Base-by-base conservation (phyloP, 2,888 invertebrate genomes). In the Lepas anatifera region DNA sequence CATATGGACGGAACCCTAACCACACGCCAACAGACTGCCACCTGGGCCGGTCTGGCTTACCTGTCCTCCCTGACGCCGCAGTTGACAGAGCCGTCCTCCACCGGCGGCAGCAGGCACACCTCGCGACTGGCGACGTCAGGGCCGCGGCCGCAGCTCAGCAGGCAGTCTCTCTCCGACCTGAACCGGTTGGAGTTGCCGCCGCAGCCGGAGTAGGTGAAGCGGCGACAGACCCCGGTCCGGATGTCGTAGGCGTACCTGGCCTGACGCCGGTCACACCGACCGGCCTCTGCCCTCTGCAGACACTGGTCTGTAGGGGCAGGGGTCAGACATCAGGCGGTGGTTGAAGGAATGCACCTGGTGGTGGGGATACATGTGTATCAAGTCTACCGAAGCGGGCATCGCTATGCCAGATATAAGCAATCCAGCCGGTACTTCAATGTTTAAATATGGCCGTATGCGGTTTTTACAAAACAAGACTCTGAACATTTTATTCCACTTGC, bases 21-120 rank as follows among this genome's bases (percentile, higher is more conserved):
- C n/a, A n/a, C n/a, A n/a, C n/a, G n/a, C n/a, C n/a, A n/a, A n/a
- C n/a, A n/a, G n/a, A n/a, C n/a, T n/a, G n/a, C n/a, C n/a, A n/a
- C n/a, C n/a, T n/a, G n/a, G n/a, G n/a, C n/a, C n/a, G n/a, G n/a
- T n/a, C 8, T 4, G 25, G 10, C 52, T 18, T 32, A 58, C 58
- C 58, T 58, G 16, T 11, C 7, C 32, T 58, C 58, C 13, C 58
- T 8, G 58, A 32, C 58, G 16, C 58, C 58, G 32, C 58, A 58
- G 58, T 58, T 58, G 32, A 32, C 32, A 1, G 29, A 3, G 29
- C 18, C 58, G 58, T 58, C 58, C 32, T 58, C 32, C 13, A 58
- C 58, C 18, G 58, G 32, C 58, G 58, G 58, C 58, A 58, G 58
- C 58, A 58, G 58, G 22, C 58, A 58, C 58, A 58, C 58, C 58